These are phyloP conservation scores for Odontophorus gujanensis DNA, from an alignment of 2,113 vertebrate genomes.

Conservation along the genomic window DNA sequence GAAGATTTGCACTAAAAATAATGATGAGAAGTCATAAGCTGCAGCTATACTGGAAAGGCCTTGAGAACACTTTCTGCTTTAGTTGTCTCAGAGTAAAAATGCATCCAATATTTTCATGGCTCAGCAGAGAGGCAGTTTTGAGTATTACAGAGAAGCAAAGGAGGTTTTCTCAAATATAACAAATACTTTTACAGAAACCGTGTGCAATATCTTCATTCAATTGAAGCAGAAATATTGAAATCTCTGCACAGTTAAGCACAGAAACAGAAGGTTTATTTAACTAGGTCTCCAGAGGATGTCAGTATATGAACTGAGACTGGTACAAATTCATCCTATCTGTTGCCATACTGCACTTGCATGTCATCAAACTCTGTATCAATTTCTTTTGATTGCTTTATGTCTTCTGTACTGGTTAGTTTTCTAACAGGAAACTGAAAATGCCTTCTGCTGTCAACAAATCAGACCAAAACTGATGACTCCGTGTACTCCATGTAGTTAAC, in stretches of 20 bases:
- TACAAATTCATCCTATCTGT: background rate
- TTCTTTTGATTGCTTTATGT: background rate
- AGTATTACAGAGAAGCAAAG: background rate
- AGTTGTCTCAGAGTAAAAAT: background rate
- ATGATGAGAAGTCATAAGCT: background rate
- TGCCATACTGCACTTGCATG: background rate
- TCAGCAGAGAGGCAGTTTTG: background rate
- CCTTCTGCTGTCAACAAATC: slow-evolving; percentile 9
- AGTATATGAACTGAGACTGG: background rate
- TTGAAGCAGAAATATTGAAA: slow-evolving; percentile 21
- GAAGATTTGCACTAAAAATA: background rate
- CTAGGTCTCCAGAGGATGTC: background rate
- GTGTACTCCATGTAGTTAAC: background rate
- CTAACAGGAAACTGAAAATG: background rate
- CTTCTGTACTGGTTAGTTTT: background rate
- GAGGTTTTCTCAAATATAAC: background rate
- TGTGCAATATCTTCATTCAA: background rate
- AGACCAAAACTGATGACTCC: background rate
- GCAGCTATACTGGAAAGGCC: background rate
- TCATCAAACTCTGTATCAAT: background rate
- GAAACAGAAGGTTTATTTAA: slow-evolving; percentile 2
- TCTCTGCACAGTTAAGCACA: background rate
- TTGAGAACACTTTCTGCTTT: background rate
- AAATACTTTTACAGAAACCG: background rate
- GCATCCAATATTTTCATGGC: background rate